Conservation (phyloP, 2,888 invertebrate genomes). For the Tinea pellionella region DNA sequence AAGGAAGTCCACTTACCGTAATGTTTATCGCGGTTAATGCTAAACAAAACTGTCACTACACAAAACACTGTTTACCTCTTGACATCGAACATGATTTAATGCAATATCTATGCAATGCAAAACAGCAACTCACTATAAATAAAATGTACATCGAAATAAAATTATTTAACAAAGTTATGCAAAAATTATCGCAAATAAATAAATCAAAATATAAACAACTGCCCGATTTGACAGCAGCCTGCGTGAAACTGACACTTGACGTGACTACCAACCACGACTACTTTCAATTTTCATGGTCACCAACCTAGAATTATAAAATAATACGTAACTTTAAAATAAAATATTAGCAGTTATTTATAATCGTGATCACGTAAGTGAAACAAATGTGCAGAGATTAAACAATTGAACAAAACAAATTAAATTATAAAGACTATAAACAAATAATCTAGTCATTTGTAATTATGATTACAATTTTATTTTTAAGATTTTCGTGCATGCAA, state of each 20-base stretch:
- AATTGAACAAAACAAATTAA: too few relatives aligned
- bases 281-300: slow-evolving; percentile 36
- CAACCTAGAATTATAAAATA: slow-evolving; percentile 22
- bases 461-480: too few relatives aligned
- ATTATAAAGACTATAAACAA: too few relatives aligned
- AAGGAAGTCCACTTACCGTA: slow-evolving; percentile 45
- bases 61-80: slow-evolving; percentile 52
- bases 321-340: background rate
- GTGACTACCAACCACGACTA: slow-evolving; percentile 48
- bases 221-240: slow-evolving; percentile 63
- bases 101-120: slow-evolving; percentile 37
- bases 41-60: slow-evolving; percentile 63
- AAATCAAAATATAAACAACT: slow-evolving; percentile 67
- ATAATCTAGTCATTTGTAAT: too few relatives aligned
- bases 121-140: slow-evolving; percentile 43
- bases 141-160: slow-evolving; percentile 59
- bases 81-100: slow-evolving; percentile 62
- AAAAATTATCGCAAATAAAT: slow-evolving; percentile 63
- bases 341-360: too few relatives aligned
- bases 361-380: too few relatives aligned
- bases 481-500: background rate
- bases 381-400: too few relatives aligned
- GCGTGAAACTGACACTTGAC: slow-evolving; percentile 52
- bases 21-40: slow-evolving; percentile 61
- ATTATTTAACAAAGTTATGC: slow-evolving; percentile 57